Evolutionary conservation across 2,113 vertebrate species (phyloP), one percentile per base, ranked within the genome.

Genomic region (Gobiocypris rarus): DNA sequence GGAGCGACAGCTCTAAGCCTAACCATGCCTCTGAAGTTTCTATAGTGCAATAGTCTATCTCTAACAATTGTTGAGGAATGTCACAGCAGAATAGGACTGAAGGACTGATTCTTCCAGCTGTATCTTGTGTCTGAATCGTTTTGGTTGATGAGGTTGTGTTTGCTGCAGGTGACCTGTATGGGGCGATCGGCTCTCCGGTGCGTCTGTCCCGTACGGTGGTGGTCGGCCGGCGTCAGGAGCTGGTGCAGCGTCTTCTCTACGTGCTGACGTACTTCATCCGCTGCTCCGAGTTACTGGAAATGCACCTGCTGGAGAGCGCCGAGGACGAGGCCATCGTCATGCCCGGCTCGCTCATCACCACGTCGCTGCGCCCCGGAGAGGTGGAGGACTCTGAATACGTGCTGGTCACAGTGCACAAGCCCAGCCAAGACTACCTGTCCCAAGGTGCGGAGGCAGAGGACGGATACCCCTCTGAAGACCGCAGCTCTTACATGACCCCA

Each of bases 251-350:
- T 10, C 92, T 99, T 84, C 97, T 99, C 74, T 98, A 99, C 65
- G 95, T 99, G 84, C 97, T 99, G 67, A 99, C 98, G 54, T 99
- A 99, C 89, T 99, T 99, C 92, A 97, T 99, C 91, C 96, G 98
- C 90, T 99, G 98, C 90, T 99, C 98, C 1, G 98, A 99, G 86
- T 95, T 99, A 71, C 95, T 99, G 88, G 98, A 98, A 94, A 98
- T 96, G 0, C 96, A 97, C 92, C 94, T 98, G 84, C 90, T 97
- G 92, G 97, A 98, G 89, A 96, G 95, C 0, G 96, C 95, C 5
- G 97, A 99, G 87, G 97, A 98, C 34, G 97, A 98, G 91, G 96
- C 97, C 86, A 98, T 99, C 0, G 97, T 98, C 84, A 96, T 98
- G 94, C 97, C 96, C 3, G 98, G 97, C 65, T 97, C 98, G 4